A percentile compares a stretch with the other conserved stretches of the same genome.
Conservation (phyloP, 2,888 invertebrate species). For the Amiota communis region DNA sequence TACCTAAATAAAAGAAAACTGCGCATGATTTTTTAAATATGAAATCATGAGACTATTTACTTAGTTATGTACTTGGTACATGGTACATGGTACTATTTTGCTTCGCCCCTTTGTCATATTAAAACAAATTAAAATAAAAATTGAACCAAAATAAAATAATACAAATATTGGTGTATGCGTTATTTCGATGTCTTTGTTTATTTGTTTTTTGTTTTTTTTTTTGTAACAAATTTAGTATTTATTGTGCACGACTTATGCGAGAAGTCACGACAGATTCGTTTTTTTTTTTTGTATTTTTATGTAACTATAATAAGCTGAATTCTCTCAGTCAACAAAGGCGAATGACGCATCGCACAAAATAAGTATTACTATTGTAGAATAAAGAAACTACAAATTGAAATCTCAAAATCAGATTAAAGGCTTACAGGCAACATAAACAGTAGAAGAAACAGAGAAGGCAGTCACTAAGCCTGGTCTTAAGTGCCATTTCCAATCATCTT, state of each 20-base stretch:
- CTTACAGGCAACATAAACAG: background rate
- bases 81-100: no score
- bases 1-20: background rate
- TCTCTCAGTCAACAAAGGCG: constrained; percentile 25
- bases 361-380: constrained; percentile 23
- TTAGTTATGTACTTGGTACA: no score
- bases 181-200: background rate
- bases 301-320: constrained; percentile 32
- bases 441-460: constrained; percentile 21
- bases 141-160: constrained; percentile 7
- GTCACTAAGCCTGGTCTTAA: constrained; percentile 36
- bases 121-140: background rate
- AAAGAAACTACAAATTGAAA: constrained; percentile 39
- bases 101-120: no score
- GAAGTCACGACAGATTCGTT: constrained; percentile 17
- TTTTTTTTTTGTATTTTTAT: constrained; percentile 41
- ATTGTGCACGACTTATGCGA: constrained; percentile 12
- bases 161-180: constrained; percentile 16
- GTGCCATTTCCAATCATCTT: constrained; percentile 48
- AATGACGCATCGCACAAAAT: constrained; percentile 48
- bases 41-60: background rate
- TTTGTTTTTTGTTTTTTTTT: background rate
- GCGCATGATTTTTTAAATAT: constrained; percentile 12
- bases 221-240: background rate
- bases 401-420: constrained; percentile 58